phyloP scores from a whole-genome alignment of 2,797 vertebrate genomes.

The Anisognathus igniventris region DNA sequence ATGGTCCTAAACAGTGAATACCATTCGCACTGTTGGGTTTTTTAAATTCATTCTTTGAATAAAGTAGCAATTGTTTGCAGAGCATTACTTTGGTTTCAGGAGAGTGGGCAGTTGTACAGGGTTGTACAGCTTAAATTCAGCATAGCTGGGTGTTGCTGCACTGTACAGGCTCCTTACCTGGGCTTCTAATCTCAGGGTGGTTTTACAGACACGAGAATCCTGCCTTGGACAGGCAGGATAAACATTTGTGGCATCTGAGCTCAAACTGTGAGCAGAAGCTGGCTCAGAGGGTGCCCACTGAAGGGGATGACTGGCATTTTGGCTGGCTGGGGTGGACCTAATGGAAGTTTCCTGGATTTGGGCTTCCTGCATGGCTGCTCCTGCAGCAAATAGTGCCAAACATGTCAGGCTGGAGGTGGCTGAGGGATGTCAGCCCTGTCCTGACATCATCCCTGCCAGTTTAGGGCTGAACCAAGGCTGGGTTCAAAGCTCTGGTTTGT shows the following conservation, averaged over 20 bases:
- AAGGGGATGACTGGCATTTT: background rate
- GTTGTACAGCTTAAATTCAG: background rate
- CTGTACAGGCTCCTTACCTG: rapidly evolving
- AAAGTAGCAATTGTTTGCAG: background rate
- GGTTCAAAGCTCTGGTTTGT: background rate
- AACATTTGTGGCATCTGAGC: rapidly evolving
- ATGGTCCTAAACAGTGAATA: background rate
- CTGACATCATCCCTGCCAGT: background rate
- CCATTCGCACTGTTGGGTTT: rapidly evolving
- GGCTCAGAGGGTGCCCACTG: background rate
- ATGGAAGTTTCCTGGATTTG: background rate
- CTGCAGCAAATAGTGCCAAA: background rate
- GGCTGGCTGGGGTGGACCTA: background rate
- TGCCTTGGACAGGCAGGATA: background rate
- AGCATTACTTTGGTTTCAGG: background rate
- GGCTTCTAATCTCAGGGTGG: background rate
- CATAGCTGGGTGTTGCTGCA: background rate
- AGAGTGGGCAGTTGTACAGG: background rate
- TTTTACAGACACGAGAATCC: rapidly evolving
- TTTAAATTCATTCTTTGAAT: rapidly evolving
- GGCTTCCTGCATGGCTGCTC: background rate
- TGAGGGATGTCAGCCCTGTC: background rate
- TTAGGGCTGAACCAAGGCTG: background rate
- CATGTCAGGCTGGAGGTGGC: background rate
- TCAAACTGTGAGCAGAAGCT: background rate